phyloP scores from a whole-genome alignment of 2,888 invertebrate species.

The Lasioglossum oenotherae region DNA sequence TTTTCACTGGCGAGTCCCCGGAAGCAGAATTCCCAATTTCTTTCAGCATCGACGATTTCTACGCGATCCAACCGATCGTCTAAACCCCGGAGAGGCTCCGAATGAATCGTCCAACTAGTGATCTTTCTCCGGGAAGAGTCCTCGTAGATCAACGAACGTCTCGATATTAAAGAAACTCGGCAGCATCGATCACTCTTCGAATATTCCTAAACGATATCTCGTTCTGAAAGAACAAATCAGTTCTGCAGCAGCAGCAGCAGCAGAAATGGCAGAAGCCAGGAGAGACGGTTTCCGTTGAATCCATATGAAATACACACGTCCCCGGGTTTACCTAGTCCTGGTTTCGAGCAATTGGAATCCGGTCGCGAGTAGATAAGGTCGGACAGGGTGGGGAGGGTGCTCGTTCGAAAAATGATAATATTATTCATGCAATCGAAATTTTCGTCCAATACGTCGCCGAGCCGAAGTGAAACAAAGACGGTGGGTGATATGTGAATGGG shows the following conservation, averaged over 20 bases:
- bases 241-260: not conserved
- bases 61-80: not conserved
- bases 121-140: not conserved
- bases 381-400: not conserved
- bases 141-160: not conserved
- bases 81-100: not conserved
- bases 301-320: slow-evolving; percentile 12
- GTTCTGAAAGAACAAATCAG: slow-evolving; percentile 27
- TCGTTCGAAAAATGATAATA: slow-evolving; percentile 35
- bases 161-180: slow-evolving; percentile 21
- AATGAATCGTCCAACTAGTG: not conserved
- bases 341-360: slow-evolving; percentile 27
- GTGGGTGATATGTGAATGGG: not conserved
- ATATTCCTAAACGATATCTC: slow-evolving; percentile 18
- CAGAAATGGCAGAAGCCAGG: not conserved
- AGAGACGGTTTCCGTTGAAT: not conserved
- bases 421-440: slow-evolving; percentile 45
- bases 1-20: not conserved
- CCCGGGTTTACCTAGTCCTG: not conserved
- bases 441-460: slow-evolving; percentile 22
- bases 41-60: not conserved
- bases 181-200: not conserved
- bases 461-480: slow-evolving; percentile 30
- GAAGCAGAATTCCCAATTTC: not conserved
- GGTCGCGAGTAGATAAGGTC: slow-evolving; percentile 16